phyloP scores from a whole-genome alignment of 2,113 vertebrate genomes.

The Antigone vipio region DNA sequence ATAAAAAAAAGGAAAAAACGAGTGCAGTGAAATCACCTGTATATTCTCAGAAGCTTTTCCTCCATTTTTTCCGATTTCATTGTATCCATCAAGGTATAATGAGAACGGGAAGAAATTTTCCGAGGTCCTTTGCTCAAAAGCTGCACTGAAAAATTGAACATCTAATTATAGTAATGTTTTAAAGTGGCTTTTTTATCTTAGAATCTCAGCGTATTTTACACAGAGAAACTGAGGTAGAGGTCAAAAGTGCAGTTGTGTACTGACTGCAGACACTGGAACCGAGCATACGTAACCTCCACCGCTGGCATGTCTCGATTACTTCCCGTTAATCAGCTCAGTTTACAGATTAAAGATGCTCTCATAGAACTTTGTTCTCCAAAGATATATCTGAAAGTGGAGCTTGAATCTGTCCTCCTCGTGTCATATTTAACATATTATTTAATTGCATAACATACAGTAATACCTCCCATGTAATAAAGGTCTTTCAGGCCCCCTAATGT shows the following conservation, averaged over 20 bases:
- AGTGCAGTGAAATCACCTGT: slow-evolving; percentile 32
- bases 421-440: neutral
- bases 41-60: neutral
- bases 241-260: neutral
- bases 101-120: neutral
- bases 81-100: neutral
- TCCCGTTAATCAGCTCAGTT: neutral
- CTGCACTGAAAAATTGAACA: neutral
- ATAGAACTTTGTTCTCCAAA: neutral
- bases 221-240: slow-evolving; percentile 25
- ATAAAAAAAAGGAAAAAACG: neutral
- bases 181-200: neutral
- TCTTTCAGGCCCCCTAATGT: neutral
- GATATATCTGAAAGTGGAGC: neutral
- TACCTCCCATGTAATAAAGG: neutral
- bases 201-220: neutral
- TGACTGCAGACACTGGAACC: neutral
- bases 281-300: rapidly evolving
- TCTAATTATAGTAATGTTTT: neutral
- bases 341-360: neutral
- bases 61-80: neutral
- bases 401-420: neutral
- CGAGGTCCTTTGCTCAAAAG: neutral
- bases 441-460: neutral
- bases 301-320: neutral